Evolutionary conservation across 1,140 invertebrate genomes (phyloP).

Genomic region (Drosophila sucinea): DNA sequence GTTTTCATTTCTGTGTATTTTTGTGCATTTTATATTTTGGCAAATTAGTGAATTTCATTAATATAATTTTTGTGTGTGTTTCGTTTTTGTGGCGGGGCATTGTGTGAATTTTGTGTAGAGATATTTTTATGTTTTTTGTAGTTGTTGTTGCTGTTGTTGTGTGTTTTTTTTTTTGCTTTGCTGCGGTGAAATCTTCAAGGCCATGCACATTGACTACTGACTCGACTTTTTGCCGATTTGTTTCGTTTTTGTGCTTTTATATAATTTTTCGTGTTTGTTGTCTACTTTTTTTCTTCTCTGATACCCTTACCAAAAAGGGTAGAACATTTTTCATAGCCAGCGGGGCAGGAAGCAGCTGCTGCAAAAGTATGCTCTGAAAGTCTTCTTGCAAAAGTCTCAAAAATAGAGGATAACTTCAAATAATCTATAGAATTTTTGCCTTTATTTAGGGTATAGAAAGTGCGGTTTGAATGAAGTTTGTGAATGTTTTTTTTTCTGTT

Average conservation of each 20-base stretch:
- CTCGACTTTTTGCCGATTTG: slow-evolving; percentile 61
- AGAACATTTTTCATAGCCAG: too few species aligned
- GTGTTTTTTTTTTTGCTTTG: slow-evolving; percentile 24
- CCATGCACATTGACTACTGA: slow-evolving; percentile 70
- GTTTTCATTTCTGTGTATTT: slow-evolving; percentile 27
- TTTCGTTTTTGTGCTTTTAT: slow-evolving; percentile 62
- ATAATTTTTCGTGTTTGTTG: slow-evolving; percentile 54
- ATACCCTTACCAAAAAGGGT: not conserved
- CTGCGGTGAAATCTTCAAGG: slow-evolving; percentile 78
- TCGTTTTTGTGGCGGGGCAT: slow-evolving; percentile 34
- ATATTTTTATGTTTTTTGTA: slow-evolving; percentile 52
- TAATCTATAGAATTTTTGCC: too few species aligned
- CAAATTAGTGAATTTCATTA: slow-evolving; percentile 77
- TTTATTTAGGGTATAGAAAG: not conserved
- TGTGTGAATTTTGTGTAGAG: slow-evolving; percentile 57
- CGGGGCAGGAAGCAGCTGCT: too few species aligned
- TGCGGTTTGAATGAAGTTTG: not conserved
- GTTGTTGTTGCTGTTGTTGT: slow-evolving; percentile 32
- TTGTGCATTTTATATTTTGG: slow-evolving; percentile 23
- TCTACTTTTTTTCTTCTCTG: slow-evolving; percentile 15
- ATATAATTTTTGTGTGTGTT: slow-evolving; percentile 36
- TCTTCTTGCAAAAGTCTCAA: too few species aligned
- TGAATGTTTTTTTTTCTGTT: slow-evolving; percentile 27
- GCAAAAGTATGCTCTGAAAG: too few species aligned
- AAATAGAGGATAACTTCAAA: too few species aligned